Percentiles rank a stretch among this genome's conserved stretches.
phyloP scores from a whole-genome alignment of 2,888 invertebrate genomes.

The Pandemis cinnamomeana region DNA sequence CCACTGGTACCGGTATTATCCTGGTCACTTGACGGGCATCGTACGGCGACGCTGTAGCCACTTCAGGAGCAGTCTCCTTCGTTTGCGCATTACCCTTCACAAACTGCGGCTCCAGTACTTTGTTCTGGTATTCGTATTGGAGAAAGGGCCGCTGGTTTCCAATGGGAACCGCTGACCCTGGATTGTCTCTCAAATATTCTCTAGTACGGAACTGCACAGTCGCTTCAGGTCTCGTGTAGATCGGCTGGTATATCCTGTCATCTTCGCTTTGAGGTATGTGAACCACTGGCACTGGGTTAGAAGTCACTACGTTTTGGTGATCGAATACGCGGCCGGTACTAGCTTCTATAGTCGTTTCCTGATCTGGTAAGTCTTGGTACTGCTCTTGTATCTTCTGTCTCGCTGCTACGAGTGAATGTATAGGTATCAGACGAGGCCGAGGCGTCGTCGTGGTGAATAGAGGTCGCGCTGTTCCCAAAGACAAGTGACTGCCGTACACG shows the following conservation, averaged over 20 bases:
- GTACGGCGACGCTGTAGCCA: conserved; percentile 66
- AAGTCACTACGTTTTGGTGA: conserved; percentile 77
- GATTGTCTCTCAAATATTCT: conserved; percentile 80
- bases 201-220: conserved; percentile 74
- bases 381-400: conserved; percentile 79
- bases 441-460: conserved; percentile 87
- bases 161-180: conserved; percentile 77
- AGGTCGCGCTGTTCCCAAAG: conserved; percentile 86
- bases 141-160: conserved; percentile 81
- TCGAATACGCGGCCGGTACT: conserved; percentile 82
- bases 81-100: conserved; percentile 66
- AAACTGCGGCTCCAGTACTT: conserved; percentile 77
- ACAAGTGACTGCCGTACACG: conserved; percentile 87
- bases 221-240: conserved; percentile 68
- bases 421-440: conserved; percentile 83
- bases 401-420: conserved; percentile 78
- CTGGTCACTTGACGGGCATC: conserved; percentile 72
- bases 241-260: conserved; percentile 71
- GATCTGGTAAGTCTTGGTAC: conserved; percentile 70
- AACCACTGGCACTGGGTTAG: conserved; percentile 82
- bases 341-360: conserved; percentile 79
- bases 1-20: conserved; percentile 76
- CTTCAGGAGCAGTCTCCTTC: conserved; percentile 64
- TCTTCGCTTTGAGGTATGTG: conserved; percentile 80
- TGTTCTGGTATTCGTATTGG: conserved; percentile 78